Evolutionary conservation across 2,888 invertebrate genomes (phyloP), one percentile per base, ranked within the genome.

Genomic region (Netelia virgata): DNA sequence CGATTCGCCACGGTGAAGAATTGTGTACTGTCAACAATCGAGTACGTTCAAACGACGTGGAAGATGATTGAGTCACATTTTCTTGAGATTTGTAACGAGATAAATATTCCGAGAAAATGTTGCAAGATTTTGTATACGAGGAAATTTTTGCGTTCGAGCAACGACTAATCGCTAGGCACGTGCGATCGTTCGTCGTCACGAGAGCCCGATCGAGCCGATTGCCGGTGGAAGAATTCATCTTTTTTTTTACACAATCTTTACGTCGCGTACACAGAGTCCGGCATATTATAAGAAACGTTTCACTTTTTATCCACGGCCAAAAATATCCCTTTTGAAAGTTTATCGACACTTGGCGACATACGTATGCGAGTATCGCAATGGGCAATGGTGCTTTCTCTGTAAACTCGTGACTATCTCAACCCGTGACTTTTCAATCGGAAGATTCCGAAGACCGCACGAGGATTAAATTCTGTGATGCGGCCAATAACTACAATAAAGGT

Each of bases 321-420:
- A 18, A 47, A 28, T 3, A 28, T 28, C 28, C 3, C 5, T 28
- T 28, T 28, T 11, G 66, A 18, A 43, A 66, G 10, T 66, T 18
- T 66, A 41, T 47, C 9, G 16, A 69, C 11, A 47, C 47, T 47
- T 10, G 14, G 10, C 10, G 47, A 28, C 5, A 28, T 10, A 10
- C 8, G 18, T 20, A 57, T 43, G 66, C 68, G 59, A 76, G 57
- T 43, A 28, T 47, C 59, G 68, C 59, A 28, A 68, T 36, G 68
- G 41, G 18, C 69, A n/a, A 47, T 43, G 50, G 59, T 77, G 77
- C 77, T 77, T 77, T 77, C 77, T 69, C 77, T 69, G 50, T 61
- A 50, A 69, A 69, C 77, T 61, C 77, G 77, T 77, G 59, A 77
- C 47, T 77, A 47, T 20, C 16, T 47, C 47, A 47, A 47, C 2